These are phyloP conservation scores for Atta cephalotes DNA, from an alignment of 1,140 invertebrate species.

Conservation along the genomic window DNA sequence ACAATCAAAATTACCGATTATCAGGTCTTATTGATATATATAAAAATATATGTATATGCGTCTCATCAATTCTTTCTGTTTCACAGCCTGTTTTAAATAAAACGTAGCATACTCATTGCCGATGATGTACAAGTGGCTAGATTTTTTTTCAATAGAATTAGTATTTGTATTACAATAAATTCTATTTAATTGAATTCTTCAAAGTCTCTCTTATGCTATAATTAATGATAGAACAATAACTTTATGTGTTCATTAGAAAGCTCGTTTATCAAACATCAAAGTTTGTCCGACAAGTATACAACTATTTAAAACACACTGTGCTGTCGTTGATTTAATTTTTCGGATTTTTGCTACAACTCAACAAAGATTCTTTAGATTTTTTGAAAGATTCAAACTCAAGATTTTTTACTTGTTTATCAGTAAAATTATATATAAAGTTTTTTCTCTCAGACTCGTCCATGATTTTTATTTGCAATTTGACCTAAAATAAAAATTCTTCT, in stretches of 20 bases:
- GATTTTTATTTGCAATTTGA: slow-evolving; percentile 23
- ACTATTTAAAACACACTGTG: slow-evolving; percentile 80
- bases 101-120: slow-evolving; percentile 68
- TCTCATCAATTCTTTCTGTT: slow-evolving; percentile 74
- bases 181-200: slow-evolving; percentile 46
- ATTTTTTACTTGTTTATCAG: slow-evolving; percentile 6
- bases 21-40: slow-evolving; percentile 72
- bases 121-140: slow-evolving; percentile 8
- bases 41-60: slow-evolving; percentile 80
- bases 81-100: slow-evolving; percentile 83
- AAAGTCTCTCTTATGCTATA: slow-evolving; percentile 20
- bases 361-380: no score
- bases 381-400: slow-evolving; percentile 54
- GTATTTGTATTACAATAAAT: slow-evolving; percentile 22
- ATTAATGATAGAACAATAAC: slow-evolving; percentile 48
- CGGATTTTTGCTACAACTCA: slow-evolving; percentile 19
- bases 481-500: slow-evolving; percentile 60
- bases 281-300: slow-evolving; percentile 62
- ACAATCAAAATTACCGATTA: slow-evolving; percentile 63
- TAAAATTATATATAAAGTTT: slow-evolving; percentile 70
- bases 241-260: slow-evolving; percentile 26
- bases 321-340: slow-evolving; percentile 54
- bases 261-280: slow-evolving; percentile 31
- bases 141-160: slow-evolving; percentile 8
- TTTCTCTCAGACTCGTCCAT: not conserved